A percentile compares a stretch with the other conserved stretches of the same genome.
Evolutionary conservation across 2,888 invertebrate genomes (phyloP).

Genomic region (Exephanes ischioxanthus): DNA sequence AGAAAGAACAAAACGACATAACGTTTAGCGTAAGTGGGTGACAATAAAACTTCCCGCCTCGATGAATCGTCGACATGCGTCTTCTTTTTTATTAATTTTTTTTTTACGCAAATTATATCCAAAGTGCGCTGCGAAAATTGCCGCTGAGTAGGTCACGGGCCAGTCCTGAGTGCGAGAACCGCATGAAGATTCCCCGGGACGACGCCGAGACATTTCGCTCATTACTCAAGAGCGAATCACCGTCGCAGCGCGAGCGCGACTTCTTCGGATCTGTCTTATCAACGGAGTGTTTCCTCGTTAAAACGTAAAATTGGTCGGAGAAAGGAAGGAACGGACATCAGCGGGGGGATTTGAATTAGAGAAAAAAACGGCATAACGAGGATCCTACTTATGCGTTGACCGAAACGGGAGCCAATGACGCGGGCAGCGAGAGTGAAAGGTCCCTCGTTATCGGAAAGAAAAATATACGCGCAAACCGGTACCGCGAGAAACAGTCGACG

Average conservation of each 20-base stretch:
- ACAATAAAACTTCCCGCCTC: conserved; percentile 49
- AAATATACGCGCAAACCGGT: conserved; percentile 17
- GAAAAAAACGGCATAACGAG: conserved; percentile 39
- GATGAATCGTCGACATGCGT: conserved; percentile 19
- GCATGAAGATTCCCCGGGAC: conserved; percentile 19
- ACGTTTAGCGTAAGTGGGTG: conserved; percentile 25
- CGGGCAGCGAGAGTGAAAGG: conserved; percentile 40
- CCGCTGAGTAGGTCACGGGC: conserved; percentile 2
- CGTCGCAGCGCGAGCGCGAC: conserved; percentile 1
- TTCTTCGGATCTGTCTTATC: conserved; percentile 14
- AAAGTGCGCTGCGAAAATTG: conserved; percentile 20
- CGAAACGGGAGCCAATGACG: conserved; percentile 56
- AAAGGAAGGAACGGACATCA: conserved; percentile 21
- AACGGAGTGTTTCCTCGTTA: conserved; percentile 7
- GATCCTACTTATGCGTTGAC: conserved; percentile 59
- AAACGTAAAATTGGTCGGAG: conserved; percentile 23
- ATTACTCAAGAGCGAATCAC: not conserved
- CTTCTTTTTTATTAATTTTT: not conserved
- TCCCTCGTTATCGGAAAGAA: conserved; percentile 9
- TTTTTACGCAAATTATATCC: not conserved
- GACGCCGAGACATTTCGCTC: not conserved
- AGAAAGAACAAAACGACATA: conserved; percentile 5
- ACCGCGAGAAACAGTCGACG: not conserved
- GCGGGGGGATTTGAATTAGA: not conserved
- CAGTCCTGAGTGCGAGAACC: not conserved